These are phyloP conservation scores for Pedetes capensis DNA, from an alignment of 2,113 vertebrate genomes.

Conservation along the genomic window DNA sequence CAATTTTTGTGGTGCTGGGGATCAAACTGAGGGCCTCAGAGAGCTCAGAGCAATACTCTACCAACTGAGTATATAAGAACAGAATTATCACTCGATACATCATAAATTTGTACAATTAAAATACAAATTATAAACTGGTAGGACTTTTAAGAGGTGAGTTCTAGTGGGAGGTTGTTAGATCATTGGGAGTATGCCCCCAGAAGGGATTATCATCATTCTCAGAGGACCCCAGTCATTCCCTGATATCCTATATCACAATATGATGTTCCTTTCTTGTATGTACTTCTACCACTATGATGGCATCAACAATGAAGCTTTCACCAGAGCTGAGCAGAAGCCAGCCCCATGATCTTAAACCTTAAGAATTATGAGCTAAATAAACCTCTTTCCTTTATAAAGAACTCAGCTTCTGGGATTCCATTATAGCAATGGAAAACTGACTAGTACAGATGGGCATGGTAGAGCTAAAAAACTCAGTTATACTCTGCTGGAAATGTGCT, in stretches of 20 bases:
- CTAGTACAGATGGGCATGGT: not conserved
- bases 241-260: not conserved
- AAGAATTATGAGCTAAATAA: not conserved
- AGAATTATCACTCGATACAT: too few species aligned
- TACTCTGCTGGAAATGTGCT: not conserved
- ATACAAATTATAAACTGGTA: too few species aligned
- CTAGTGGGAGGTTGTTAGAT: not conserved
- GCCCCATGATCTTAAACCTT: not conserved
- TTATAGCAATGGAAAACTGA: not conserved
- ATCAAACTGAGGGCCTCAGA: too few species aligned
- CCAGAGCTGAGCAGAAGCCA: not conserved
- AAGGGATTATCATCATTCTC: not conserved
- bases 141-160: not conserved
- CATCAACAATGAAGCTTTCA: not conserved
- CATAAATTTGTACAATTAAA: too few species aligned
- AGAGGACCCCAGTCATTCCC: not conserved
- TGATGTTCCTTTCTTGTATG: not conserved
- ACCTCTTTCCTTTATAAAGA: not conserved
- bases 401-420: not conserved
- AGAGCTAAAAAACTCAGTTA: not conserved
- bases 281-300: not conserved
- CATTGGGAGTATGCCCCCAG: not conserved
- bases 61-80: too few species aligned
- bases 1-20: too few species aligned
- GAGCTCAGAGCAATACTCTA: too few species aligned